Conservation (phyloP, 2,888 invertebrate species). For the Trichopria drosophilae region DNA sequence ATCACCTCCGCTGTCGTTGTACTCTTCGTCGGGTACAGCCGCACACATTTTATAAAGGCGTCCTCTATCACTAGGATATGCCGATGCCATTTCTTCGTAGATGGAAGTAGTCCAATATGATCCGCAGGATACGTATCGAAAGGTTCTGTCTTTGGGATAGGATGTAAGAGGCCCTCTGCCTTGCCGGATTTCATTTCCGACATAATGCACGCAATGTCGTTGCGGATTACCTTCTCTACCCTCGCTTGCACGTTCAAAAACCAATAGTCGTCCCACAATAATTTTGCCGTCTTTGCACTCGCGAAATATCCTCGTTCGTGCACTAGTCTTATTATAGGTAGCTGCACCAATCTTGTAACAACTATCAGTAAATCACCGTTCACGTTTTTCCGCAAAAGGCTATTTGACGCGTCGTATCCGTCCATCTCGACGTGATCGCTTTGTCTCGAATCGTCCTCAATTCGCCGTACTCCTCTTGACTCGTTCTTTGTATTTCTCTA, state of each 20-base stretch:
- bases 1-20: too few relatives aligned
- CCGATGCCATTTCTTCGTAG: not conserved
- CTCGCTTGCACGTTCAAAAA: constrained; percentile 22
- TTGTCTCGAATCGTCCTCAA: too few relatives aligned
- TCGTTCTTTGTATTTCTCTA: too few relatives aligned
- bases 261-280: constrained; percentile 28
- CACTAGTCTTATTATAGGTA: constrained; percentile 7
- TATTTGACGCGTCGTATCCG: too few relatives aligned
- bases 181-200: too few relatives aligned
- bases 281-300: too few relatives aligned
- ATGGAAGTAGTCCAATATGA: too few relatives aligned
- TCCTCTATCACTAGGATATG: constrained; percentile 39
- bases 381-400: not conserved
- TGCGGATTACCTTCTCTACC: too few relatives aligned
- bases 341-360: constrained; percentile 18
- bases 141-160: constrained; percentile 28
- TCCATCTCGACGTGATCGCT: constrained; percentile 16
- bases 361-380: constrained; percentile 18
- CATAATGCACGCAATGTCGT: too few relatives aligned
- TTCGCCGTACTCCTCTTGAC: constrained; percentile 1
- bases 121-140: constrained; percentile 23
- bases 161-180: constrained; percentile 21
- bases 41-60: too few relatives aligned
- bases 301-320: constrained; percentile 26
- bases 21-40: too few relatives aligned